These are phyloP conservation scores for Drosophila atroscutellata DNA, from an alignment of 2,888 invertebrate species.

Conservation along the genomic window DNA sequence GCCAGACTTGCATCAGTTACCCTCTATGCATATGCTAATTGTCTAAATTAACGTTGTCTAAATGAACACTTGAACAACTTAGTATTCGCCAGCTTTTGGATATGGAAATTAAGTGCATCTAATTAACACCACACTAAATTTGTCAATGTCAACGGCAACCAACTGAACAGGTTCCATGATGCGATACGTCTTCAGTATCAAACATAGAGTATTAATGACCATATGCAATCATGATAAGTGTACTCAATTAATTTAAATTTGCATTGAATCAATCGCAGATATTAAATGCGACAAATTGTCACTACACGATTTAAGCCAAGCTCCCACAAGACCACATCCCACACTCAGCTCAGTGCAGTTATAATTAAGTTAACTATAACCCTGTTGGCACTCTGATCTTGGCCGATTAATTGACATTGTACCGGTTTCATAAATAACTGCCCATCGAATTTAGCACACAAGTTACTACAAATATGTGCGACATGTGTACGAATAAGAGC, in stretches of 20 bases:
- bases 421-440: constrained; percentile 61
- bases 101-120: constrained; percentile 58
- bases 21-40: constrained; percentile 52
- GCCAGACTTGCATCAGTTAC: constrained; percentile 46
- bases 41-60: constrained; percentile 59
- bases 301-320: constrained; percentile 36
- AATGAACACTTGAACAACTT: constrained; percentile 34
- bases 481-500: constrained; percentile 21
- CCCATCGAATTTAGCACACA: constrained; percentile 64
- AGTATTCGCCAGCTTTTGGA: constrained; percentile 30
- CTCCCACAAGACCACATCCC: constrained; percentile 21
- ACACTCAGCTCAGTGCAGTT: constrained; percentile 25
- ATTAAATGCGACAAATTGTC: constrained; percentile 48
- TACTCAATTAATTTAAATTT: constrained; percentile 17
- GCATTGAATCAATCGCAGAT: constrained; percentile 35
- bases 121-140: constrained; percentile 57
- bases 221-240: not conserved
- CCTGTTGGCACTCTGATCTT: constrained; percentile 44
- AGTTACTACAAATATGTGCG: constrained; percentile 16
- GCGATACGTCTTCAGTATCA: not conserved
- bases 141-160: constrained; percentile 47
- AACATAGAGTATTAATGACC: not conserved
- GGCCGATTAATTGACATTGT: constrained; percentile 74
- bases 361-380: constrained; percentile 44
- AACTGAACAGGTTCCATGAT: constrained; percentile 17